Base-by-base conservation (phyloP, 30 jellyfish, hydroid and myxozoan species). In the Rhopilema esculentum region DNA sequence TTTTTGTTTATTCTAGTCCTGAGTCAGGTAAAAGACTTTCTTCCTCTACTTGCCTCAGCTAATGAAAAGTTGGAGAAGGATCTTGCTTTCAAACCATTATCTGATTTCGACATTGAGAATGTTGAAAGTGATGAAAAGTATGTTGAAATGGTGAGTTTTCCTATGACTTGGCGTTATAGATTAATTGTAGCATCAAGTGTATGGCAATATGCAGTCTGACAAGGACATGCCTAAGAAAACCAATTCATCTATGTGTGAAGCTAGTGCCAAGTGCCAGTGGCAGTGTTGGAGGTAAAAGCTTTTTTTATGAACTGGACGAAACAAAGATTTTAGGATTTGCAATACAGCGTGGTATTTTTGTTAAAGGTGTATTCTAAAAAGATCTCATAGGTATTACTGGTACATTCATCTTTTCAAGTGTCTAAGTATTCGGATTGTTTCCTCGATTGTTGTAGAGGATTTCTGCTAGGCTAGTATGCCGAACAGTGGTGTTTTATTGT, bases 101-200 rank as follows among this genome's bases (percentile, higher is more conserved):
- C 28, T 9, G 68, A 48, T 4, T 74, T 85, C 32, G 77, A 85
- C 31, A 85, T 85, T 64, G 94, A 85, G 66, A 64, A 85, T 63
- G 68, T 85, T 52, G 82, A 85, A 0, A 67, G 66, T 0, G 94
- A 75, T 33, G 84, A 63, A 32, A 32, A 85, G 21, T 85, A 72
- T 24, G 62, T 85, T 85, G 94, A 85, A 75, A 85, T 85, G 94
- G 94, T 85, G 48, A 57, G 91, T 31, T 16, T 17, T 26, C 16
- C n/a, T 28, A 1, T 18, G 6, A 69, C 29, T 16, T 27, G 29
- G 15, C 15, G 66, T n/a, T n/a, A n/a, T n/a, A n/a, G n/a, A 16
- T 15, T 51, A 51, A 20, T 15, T 15, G 67, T 51, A 51, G 19
- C 67, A 51, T 20, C 16, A 51, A 51, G 20, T 16, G 20, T 15